Evolutionary conservation across 2,113 vertebrate species (phyloP).

Genomic region (Aptenodytes forsteri): DNA sequence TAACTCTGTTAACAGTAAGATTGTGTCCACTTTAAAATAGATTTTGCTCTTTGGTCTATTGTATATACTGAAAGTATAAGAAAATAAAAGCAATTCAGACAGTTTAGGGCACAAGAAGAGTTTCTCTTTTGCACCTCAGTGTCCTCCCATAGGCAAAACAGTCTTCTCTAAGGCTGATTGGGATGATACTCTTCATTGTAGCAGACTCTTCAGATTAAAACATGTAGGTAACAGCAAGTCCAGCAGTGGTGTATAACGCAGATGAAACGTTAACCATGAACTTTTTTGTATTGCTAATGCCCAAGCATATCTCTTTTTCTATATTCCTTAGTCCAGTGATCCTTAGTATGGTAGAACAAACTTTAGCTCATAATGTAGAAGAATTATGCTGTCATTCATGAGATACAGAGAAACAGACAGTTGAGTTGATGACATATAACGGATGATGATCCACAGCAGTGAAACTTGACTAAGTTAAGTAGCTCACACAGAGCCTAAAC

Average conservation of each 20-base stretch:
- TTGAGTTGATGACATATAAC: conserved; percentile 77
- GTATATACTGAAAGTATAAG: conserved; percentile 86
- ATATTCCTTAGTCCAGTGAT: conserved; percentile 61
- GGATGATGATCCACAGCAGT: conserved; percentile 72
- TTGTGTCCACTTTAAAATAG: conserved; percentile 79
- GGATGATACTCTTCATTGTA: conserved; percentile 61
- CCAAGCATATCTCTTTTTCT: conserved; percentile 58
- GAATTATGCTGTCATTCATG: conserved; percentile 74
- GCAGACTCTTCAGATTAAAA: conserved; percentile 60
- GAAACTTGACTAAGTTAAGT: conserved; percentile 74
- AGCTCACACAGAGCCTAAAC: conserved; percentile 77
- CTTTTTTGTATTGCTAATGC: conserved; percentile 74
- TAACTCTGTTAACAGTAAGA: conserved; percentile 69
- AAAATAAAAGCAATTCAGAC: conserved; percentile 91
- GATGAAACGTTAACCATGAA: conserved; percentile 69
- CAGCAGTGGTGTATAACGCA: conserved; percentile 37
- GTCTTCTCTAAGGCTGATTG: conserved; percentile 71
- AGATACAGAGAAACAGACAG: conserved; percentile 79
- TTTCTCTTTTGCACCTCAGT: conserved; percentile 64
- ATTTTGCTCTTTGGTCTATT: conserved; percentile 98
- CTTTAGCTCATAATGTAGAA: conserved; percentile 70
- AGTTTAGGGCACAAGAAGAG: conserved; percentile 83
- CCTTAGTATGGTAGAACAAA: conserved; percentile 62
- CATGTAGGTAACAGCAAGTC: conserved; percentile 56
- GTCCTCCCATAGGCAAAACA: conserved; percentile 72